These are phyloP conservation scores for Psix sp. DNA, from an alignment of 1,140 invertebrate species.

Conservation along the genomic window DNA sequence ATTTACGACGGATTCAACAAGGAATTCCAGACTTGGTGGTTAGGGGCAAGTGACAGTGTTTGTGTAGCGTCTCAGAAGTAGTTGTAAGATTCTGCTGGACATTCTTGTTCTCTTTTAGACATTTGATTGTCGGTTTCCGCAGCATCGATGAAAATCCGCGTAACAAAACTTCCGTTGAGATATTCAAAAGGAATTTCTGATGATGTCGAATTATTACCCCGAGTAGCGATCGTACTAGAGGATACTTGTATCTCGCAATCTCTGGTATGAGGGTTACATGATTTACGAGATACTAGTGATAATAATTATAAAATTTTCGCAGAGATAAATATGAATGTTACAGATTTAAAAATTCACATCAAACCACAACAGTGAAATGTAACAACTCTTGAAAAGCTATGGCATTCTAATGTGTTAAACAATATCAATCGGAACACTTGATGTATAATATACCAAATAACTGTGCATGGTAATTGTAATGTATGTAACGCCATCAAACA, in stretches of 20 bases:
- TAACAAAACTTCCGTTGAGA: too few species aligned
- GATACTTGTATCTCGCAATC: conserved; percentile 3
- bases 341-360: conserved; percentile 25
- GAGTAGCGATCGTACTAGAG: conserved; percentile 33
- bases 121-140: conserved; percentile 8
- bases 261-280: conserved; percentile 38
- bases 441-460: conserved; percentile 39
- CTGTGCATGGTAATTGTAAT: conserved; percentile 54
- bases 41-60: conserved; percentile 9
- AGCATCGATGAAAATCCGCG: not conserved
- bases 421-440: conserved; percentile 26
- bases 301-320: conserved; percentile 32
- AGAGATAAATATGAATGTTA: conserved; percentile 51
- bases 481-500: conserved; percentile 44
- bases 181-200: not conserved
- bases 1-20: too few species aligned
- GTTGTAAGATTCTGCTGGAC: conserved; percentile 26
- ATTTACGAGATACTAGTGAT: conserved; percentile 31
- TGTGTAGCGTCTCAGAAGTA: conserved; percentile 22
- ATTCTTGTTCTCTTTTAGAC: conserved; percentile 20
- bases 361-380: conserved; percentile 18
- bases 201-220: conserved; percentile 3
- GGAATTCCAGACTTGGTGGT: too few species aligned
- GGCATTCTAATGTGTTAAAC: conserved; percentile 24
- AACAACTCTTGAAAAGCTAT: conserved; percentile 15